Percentiles rank a stretch among this genome's conserved stretches.
Evolutionary conservation across 2,113 vertebrate genomes (phyloP).

Genomic region (Tragelaphus buxtoni): DNA sequence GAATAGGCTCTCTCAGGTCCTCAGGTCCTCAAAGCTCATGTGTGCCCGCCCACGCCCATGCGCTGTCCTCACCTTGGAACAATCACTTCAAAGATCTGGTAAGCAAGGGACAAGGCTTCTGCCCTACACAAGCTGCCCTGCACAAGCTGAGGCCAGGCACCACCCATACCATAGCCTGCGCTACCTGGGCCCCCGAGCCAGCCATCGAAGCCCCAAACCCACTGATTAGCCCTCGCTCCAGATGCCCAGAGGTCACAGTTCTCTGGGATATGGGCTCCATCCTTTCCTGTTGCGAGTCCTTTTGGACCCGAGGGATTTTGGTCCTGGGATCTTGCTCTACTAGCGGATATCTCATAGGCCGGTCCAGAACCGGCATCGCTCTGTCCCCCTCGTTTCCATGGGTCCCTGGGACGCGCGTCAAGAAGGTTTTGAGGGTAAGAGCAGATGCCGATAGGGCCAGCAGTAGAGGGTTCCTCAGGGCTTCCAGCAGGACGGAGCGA

Average conservation of each 20-base stretch:
- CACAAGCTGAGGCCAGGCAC: not conserved
- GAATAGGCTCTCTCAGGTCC: too few species aligned
- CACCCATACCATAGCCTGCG: not conserved
- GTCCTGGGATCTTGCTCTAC: not conserved
- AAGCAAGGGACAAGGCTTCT: not conserved
- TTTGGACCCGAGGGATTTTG: not conserved
- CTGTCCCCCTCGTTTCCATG: not conserved
- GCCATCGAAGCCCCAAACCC: not conserved
- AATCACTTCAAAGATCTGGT: not conserved
- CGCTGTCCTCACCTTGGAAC: not conserved
- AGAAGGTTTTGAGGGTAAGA: not conserved
- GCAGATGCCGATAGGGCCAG: rapidly evolving
- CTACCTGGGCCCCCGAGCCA: not conserved
- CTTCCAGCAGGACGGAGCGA: rapidly evolving
- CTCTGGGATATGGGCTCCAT: not conserved
- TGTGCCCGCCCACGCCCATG: rapidly evolving
- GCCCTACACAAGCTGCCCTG: not conserved
- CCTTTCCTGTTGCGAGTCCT: not conserved
- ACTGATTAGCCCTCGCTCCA: not conserved
- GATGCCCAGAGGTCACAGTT: not conserved
- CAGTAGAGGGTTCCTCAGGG: rapidly evolving
- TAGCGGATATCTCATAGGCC: not conserved
- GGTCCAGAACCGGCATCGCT: not conserved
- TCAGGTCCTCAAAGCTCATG: too few species aligned
- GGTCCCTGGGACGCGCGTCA: not conserved